A percentile compares a stretch with the other conserved stretches of the same genome.
Conservation (phyloP, 30 jellyfish, hydroid and myxozoan genomes). For the Nemopilema nomurai region DNA sequence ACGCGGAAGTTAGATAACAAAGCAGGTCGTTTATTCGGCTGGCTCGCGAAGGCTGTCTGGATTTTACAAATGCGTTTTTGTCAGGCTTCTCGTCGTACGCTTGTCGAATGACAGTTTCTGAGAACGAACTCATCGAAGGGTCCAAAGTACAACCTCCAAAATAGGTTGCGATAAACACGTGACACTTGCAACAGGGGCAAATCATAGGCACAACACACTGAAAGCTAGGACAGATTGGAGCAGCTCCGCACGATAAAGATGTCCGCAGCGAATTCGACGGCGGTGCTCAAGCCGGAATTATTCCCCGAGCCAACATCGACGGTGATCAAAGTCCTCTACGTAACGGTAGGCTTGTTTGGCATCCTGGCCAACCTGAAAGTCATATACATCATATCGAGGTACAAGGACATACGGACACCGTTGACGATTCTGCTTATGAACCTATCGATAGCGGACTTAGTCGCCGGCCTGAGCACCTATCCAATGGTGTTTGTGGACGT, state of each 20-base stretch:
- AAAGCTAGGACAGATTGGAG: not conserved
- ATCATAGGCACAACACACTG: not conserved
- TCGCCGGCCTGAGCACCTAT: conserved; percentile 59
- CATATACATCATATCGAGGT: conserved; percentile 4
- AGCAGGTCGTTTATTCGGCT: too few species aligned
- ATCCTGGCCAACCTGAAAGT: conserved; percentile 36
- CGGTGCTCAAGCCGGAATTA: conserved; percentile 39
- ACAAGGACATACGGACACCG: conserved; percentile 62
- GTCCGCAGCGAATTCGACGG: conserved; percentile 3
- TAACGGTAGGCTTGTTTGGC: conserved; percentile 24
- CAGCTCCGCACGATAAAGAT: too few species aligned
- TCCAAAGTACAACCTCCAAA: too few species aligned
- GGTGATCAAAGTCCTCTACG: conserved; percentile 20
- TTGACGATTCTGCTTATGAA: conserved; percentile 45
- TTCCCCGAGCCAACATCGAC: conserved; percentile 27
- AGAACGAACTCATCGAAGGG: too few species aligned
- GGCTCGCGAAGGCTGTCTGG: too few species aligned
- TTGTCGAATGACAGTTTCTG: too few species aligned
- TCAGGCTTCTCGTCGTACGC: too few species aligned
- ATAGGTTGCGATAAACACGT: too few species aligned
- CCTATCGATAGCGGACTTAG: conserved; percentile 59
- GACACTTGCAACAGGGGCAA: not conserved
- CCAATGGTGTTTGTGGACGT: conserved; percentile 59
- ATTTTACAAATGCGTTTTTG: too few species aligned
- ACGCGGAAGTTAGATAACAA: too few species aligned